Percentiles rank a stretch among this genome's conserved stretches.
Evolutionary conservation across 2,797 vertebrate genomes (phyloP).

Genomic region (Discoglossus pictus): DNA sequence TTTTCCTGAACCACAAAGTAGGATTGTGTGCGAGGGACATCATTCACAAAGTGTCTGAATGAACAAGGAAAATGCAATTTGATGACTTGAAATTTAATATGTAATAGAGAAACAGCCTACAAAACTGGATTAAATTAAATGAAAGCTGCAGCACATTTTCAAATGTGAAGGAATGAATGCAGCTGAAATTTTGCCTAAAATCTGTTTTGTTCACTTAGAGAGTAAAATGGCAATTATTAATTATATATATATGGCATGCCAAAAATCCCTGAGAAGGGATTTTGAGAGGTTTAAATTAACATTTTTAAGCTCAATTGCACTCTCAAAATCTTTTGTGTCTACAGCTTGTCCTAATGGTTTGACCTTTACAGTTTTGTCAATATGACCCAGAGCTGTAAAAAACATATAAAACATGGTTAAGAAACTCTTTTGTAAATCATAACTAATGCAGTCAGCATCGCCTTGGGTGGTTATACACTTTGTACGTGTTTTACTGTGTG

Average conservation of each 20-base stretch:
- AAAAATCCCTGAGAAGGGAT: not conserved
- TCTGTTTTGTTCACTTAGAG: no score
- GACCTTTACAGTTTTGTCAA: not conserved
- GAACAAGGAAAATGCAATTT: no score
- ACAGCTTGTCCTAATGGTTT: conserved; percentile 11
- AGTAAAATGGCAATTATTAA: not conserved
- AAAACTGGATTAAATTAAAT: no score
- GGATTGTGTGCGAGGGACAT: no score
- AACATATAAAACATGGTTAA: not conserved
- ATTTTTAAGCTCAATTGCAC: not conserved
- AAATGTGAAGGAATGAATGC: no score
- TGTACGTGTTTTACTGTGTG: not conserved
- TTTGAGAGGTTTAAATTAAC: not conserved
- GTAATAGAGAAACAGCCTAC: no score
- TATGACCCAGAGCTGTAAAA: not conserved
- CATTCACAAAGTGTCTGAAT: no score
- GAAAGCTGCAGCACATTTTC: no score
- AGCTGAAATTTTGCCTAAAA: no score
- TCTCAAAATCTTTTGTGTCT: not conserved
- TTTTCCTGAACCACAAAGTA: no score
- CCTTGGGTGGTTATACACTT: conserved; percentile 2
- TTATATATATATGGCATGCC: not conserved
- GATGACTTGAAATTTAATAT: no score
- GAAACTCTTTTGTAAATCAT: not conserved
- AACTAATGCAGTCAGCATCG: not conserved